Percentiles rank a stretch among this genome's conserved stretches.
These are phyloP conservation scores for Telenomus remus DNA, from an alignment of 1,140 invertebrate species.

Conservation along the genomic window DNA sequence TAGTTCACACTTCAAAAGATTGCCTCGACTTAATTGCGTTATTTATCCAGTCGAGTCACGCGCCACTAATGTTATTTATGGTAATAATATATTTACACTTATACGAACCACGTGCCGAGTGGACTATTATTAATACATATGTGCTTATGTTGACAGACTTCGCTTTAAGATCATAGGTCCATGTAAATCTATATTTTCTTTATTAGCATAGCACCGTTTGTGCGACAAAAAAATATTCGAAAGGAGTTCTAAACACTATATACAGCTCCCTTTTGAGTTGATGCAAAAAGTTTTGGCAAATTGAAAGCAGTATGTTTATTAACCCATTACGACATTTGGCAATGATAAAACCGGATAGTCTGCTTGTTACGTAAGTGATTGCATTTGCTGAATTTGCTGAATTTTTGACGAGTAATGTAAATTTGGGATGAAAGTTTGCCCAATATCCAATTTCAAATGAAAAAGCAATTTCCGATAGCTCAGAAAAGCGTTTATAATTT, in stretches of 20 bases:
- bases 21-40: conserved; percentile 49
- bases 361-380: no score
- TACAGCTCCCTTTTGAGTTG: no score
- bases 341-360: no score
- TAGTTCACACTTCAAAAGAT: conserved; percentile 45
- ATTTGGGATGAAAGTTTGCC: no score
- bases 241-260: conserved; percentile 12
- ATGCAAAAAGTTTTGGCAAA: no score
- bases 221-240: conserved; percentile 17
- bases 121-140: conserved; percentile 53
- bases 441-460: no score
- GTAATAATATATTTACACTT: conserved; percentile 57
- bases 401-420: no score
- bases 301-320: conserved; percentile 1
- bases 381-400: no score
- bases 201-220: conserved; percentile 34
- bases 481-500: conserved; percentile 54
- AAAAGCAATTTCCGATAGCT: conserved; percentile 45
- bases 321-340: neutral
- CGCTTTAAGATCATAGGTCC: conserved; percentile 35
- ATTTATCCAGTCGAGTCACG: conserved; percentile 53
- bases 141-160: conserved; percentile 49
- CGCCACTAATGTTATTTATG: conserved; percentile 49
- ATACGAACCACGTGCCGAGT: conserved; percentile 40
- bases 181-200: conserved; percentile 52